phyloP scores from a whole-genome alignment of 1,140 invertebrate genomes.

The Rhyzopertha dominica region DNA sequence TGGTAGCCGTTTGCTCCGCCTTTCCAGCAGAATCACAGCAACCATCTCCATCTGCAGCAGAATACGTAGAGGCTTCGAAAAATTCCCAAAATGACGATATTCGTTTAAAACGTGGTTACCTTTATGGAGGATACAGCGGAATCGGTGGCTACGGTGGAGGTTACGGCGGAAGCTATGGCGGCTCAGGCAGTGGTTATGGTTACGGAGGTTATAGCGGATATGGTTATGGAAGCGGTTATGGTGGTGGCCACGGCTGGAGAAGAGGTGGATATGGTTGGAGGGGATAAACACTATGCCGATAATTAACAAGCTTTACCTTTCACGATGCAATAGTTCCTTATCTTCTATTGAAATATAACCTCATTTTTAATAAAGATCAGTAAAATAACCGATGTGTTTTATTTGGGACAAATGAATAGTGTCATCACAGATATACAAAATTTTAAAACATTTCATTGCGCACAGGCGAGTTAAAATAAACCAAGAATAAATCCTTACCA shows the following conservation, averaged over 20 bases:
- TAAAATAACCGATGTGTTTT: background rate
- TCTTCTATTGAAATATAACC: slow-evolving; percentile 4
- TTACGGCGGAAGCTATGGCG: slow-evolving; percentile 5
- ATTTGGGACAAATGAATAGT: background rate
- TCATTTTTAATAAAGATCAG: slow-evolving; percentile 1
- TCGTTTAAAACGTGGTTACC: too few relatives aligned
- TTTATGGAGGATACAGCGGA: too few relatives aligned
- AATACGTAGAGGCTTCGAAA: too few relatives aligned
- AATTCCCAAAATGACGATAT: too few relatives aligned
- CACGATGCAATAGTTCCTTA: slow-evolving; percentile 4
- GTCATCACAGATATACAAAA: background rate
- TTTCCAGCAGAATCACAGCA: too few relatives aligned
- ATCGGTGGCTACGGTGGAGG: slow-evolving; percentile 15
- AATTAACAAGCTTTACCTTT: slow-evolving; percentile 3
- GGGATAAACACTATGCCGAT: slow-evolving; percentile 12
- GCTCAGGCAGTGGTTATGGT: background rate
- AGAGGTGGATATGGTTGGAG: slow-evolving; percentile 3
- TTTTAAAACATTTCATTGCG: too few relatives aligned
- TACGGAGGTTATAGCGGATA: background rate
- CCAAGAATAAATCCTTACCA: too few relatives aligned
- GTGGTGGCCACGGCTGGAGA: slow-evolving; percentile 9
- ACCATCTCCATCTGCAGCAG: too few relatives aligned
- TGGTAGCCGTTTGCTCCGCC: too few relatives aligned
- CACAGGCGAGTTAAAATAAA: too few relatives aligned
- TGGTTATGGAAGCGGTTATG: slow-evolving; percentile 11